A percentile compares a stretch with the other conserved stretches of the same genome.
Conservation (phyloP, 2,888 invertebrate species). For the Cylloceria caligata region DNA sequence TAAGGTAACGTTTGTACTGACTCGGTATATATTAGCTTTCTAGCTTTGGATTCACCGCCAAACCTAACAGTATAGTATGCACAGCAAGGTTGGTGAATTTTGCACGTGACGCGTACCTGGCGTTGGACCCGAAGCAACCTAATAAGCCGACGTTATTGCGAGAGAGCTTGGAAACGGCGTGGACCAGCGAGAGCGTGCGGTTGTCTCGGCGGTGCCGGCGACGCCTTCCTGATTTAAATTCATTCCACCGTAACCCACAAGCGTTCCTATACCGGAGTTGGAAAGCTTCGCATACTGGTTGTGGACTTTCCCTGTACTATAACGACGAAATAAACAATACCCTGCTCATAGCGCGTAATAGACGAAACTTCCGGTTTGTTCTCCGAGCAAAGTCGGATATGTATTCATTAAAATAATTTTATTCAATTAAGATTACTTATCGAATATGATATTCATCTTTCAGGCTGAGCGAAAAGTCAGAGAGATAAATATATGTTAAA, state of each 20-base stretch:
- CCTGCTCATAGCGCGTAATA: neutral
- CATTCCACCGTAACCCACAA: slow-evolving; percentile 59
- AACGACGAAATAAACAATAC: slow-evolving; percentile 40
- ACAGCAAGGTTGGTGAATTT: slow-evolving; percentile 31
- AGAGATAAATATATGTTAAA: neutral
- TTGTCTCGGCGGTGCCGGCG: slow-evolving; percentile 49
- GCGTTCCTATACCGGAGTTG: slow-evolving; percentile 27
- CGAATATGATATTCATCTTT: neutral
- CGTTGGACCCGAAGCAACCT: slow-evolving; percentile 60
- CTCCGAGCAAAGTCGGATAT: neutral
- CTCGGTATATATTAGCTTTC: slow-evolving; percentile 30
- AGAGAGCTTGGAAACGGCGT: slow-evolving; percentile 33
- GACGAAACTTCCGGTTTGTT: neutral
- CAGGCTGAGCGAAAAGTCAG: neutral
- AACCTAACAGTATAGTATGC: slow-evolving; percentile 24
- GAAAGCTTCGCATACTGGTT: slow-evolving; percentile 24
- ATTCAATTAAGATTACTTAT: neutral
- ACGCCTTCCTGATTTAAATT: slow-evolving; percentile 62
- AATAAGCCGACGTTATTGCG: slow-evolving; percentile 71
- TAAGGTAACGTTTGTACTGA: slow-evolving; percentile 21
- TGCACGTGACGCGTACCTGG: slow-evolving; percentile 34
- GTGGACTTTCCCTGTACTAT: slow-evolving; percentile 23
- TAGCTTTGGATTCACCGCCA: slow-evolving; percentile 45
- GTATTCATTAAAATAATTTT: neutral
- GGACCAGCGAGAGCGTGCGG: slow-evolving; percentile 45